Evolutionary conservation across 1,140 invertebrate species (phyloP).

Genomic region (Physella acuta): DNA sequence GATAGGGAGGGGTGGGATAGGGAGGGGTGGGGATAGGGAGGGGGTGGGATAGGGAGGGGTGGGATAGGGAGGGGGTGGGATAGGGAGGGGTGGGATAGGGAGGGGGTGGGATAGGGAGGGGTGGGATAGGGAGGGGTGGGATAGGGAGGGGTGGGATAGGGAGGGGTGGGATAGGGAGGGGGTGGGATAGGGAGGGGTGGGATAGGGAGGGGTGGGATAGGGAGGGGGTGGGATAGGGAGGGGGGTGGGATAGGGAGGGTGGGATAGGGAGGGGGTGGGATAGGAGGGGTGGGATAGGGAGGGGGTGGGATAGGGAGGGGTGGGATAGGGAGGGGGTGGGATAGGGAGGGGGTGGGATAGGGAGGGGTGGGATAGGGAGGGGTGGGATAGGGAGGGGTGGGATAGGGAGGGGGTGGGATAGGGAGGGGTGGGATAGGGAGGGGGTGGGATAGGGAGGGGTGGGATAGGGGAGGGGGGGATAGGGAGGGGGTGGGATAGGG

Average conservation of each 20-base stretch:
- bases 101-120: background rate
- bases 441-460: no score
- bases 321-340: background rate
- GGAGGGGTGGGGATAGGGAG: background rate
- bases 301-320: background rate
- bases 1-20: background rate
- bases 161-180: background rate
- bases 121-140: background rate
- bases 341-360: background rate
- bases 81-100: background rate
- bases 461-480: no score
- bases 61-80: background rate
- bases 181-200: background rate
- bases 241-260: background rate
- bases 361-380: background rate
- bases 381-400: background rate
- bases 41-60: background rate
- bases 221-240: background rate
- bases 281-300: background rate
- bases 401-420: background rate
- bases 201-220: background rate
- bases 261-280: background rate
- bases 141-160: background rate
- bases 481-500: no score
- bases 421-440: background rate